These are phyloP conservation scores for Centropus unirufus DNA, from an alignment of 2,113 vertebrate species.

Conservation along the genomic window DNA sequence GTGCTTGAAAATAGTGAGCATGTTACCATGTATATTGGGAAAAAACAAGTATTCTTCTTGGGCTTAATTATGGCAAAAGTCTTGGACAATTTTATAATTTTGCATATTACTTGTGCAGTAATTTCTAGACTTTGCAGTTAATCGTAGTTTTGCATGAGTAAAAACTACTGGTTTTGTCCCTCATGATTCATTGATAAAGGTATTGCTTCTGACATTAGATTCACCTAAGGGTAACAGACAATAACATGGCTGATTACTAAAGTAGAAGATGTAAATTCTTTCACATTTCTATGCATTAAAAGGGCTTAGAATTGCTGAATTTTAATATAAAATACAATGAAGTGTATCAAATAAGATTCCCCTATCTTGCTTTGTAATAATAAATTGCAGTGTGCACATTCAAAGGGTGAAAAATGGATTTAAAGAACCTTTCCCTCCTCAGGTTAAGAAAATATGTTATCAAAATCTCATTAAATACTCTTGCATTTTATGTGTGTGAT, in stretches of 20 bases:
- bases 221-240: slow-evolving; percentile 77
- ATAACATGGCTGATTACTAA: slow-evolving; percentile 81
- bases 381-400: slow-evolving; percentile 66
- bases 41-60: background rate
- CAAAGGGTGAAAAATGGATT: slow-evolving; percentile 57
- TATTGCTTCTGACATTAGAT: slow-evolving; percentile 78
- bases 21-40: background rate
- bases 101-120: background rate
- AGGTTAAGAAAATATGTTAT: slow-evolving; percentile 40
- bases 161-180: slow-evolving; percentile 11
- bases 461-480: slow-evolving; percentile 46
- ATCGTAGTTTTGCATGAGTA: background rate
- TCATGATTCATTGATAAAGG: slow-evolving; percentile 66
- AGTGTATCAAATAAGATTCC: slow-evolving; percentile 79
- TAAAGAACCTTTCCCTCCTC: slow-evolving; percentile 44
- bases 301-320: slow-evolving; percentile 72
- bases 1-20: background rate
- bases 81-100: background rate
- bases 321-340: slow-evolving; percentile 81
- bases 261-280: slow-evolving; percentile 77
- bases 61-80: background rate
- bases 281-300: slow-evolving; percentile 81
- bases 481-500: background rate
- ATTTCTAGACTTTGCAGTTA: background rate
- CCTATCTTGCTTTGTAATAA: slow-evolving; percentile 69